phyloP scores from a whole-genome alignment of 1,140 invertebrate genomes.

The Sycobia sp. region DNA sequence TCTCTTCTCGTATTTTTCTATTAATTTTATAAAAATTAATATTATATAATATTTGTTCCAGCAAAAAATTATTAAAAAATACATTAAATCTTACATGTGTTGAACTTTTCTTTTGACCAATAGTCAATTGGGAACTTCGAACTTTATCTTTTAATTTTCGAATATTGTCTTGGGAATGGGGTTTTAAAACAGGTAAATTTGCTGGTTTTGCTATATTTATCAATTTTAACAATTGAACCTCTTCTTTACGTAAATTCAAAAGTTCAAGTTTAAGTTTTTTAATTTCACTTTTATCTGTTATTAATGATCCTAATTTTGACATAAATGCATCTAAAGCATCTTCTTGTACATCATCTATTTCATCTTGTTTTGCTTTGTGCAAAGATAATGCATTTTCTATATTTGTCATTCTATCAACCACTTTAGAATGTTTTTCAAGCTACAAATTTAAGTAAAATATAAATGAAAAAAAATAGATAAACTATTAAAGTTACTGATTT shows the following conservation, averaged over 20 bases:
- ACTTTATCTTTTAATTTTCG: constrained; percentile 12
- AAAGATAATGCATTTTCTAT: constrained; percentile 65
- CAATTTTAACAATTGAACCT: constrained; percentile 71
- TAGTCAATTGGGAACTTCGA: background rate
- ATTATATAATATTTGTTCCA: too few relatives aligned
- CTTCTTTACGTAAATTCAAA: constrained; percentile 72
- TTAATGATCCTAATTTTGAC: constrained; percentile 64
- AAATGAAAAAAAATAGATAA: constrained; percentile 24
- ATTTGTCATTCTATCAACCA: constrained; percentile 65
- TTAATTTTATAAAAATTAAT: too few relatives aligned
- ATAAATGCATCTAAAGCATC: constrained; percentile 77
- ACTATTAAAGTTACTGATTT: background rate
- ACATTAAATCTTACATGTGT: too few relatives aligned
- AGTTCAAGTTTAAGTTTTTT: constrained; percentile 63
- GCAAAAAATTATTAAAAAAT: too few relatives aligned
- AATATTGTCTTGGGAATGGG: constrained; percentile 5
- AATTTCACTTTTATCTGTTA: constrained; percentile 57
- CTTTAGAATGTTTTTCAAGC: constrained; percentile 71
- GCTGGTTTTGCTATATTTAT: constrained; percentile 81
- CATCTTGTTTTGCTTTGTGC: constrained; percentile 53
- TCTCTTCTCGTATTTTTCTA: too few relatives aligned
- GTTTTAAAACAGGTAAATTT: constrained; percentile 64
- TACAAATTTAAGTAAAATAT: constrained; percentile 50
- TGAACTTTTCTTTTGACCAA: constrained; percentile 24
- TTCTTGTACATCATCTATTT: constrained; percentile 52